Evolutionary conservation across 2,888 invertebrate species (phyloP), one percentile per base, ranked within the genome.

Genomic region (Odontocolon sp.): DNA sequence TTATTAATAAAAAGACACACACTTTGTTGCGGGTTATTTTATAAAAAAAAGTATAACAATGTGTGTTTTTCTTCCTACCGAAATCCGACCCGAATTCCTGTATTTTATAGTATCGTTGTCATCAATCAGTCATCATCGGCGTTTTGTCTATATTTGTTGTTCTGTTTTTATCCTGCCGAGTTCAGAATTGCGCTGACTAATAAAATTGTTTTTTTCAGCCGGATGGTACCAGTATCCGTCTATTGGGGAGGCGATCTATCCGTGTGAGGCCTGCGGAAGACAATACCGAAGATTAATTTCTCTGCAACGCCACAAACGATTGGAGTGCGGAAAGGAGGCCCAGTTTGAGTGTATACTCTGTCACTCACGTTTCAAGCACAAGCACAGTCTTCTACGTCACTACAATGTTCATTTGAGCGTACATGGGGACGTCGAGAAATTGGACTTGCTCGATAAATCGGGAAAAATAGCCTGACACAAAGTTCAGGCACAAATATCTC

Each of bases 251-350:
- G 82, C 79, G 42, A 67, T 50, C 9, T 89, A 85, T 72, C 86
- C 86, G 0, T 90, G 89, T 80, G 86, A 89, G 79, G 82, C 86
- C 2, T 89, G 89, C 76, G 86, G 86, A 33, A 83, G 88, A 5
- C 85, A 81, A 8, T 89, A 89, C 69, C 82, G 87, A 36, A 83
- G 89, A 61, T 73, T 87, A 11, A 87, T 89, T 56, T 87, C 88
- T 2, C 82, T 92, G 23, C 88, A 91, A 67, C 91, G 91, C 9
- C 92, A 91, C 82, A 89, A 89, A 81, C 89, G 89, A 71, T 87
- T 91, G 66, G 92, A 92, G 82, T 92, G 92, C 80, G 91, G 92
- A 50, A 92, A 92, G 80, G 90, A 91, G 67, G 92, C 91, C 2
- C 89, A 90, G 63, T 92, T 92, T 82, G 87, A 88, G 59, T 92